Evolutionary conservation across 2,113 vertebrate species (phyloP).

Genomic region (Pica pica): DNA sequence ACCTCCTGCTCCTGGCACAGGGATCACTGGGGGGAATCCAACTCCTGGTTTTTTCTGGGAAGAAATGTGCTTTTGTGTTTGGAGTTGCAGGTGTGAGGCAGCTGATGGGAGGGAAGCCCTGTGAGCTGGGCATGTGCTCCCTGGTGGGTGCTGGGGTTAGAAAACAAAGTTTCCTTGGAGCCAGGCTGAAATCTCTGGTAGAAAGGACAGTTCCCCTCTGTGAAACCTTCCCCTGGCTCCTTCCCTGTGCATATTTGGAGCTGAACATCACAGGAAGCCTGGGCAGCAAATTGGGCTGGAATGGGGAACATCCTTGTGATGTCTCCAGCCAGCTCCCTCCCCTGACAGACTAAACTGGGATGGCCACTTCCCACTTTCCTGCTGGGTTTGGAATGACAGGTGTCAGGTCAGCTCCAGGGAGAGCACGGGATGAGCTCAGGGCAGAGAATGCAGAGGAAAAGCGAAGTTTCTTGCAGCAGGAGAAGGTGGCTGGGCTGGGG

Average conservation of each 20-base stretch:
- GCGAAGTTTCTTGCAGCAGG: background rate
- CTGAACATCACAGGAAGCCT: background rate
- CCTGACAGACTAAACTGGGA: fast-evolving
- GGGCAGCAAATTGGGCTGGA: background rate
- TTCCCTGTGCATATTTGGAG: background rate
- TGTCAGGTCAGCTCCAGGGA: background rate
- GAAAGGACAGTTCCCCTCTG: background rate
- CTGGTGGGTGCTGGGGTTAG: background rate
- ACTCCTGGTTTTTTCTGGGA: background rate
- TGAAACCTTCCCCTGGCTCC: background rate
- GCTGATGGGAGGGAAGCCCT: background rate
- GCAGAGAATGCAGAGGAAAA: background rate
- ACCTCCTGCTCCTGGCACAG: background rate
- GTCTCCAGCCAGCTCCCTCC: background rate
- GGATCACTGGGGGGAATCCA: background rate
- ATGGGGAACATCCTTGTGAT: background rate
- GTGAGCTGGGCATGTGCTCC: background rate
- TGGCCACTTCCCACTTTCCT: fast-evolving
- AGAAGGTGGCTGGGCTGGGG: background rate
- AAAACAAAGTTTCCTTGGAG: background rate
- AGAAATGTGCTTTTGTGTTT: background rate
- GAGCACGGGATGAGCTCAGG: background rate
- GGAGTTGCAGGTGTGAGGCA: background rate
- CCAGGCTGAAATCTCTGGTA: background rate
- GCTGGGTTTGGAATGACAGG: background rate